Base-by-base conservation (phyloP, 2,888 invertebrate species). In the Pandemis corylana region DNA sequence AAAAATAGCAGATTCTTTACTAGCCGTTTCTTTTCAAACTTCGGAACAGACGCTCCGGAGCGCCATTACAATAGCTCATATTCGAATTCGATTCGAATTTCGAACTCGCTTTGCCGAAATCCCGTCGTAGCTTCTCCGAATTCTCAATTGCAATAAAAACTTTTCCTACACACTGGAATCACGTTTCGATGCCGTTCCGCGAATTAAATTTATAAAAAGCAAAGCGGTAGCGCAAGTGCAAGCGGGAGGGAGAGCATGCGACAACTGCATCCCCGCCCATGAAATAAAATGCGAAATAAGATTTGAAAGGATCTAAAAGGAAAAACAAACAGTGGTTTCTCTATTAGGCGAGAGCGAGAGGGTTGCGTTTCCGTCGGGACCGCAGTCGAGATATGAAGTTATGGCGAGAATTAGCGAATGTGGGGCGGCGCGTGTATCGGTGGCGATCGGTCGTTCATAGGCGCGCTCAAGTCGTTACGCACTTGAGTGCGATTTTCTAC, bases 181-280 rank as follows among this genome's bases (percentile, higher is more conserved):
- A 94, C 93, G 94, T 94, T 89, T 87, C 90, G 90, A 90, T 90
- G 91, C 85, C 88, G 90, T 93, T 94, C 94, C 89, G 90, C 91
- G 94, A 94, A 94, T 94, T 93, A 94, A 93, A 94, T 92, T 93
- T 93, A 92, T 92, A 94, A 94, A 93, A 93, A 93, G 94, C 84
- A 78, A 36, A 86, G 92, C 84, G 83, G 81, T 80, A 12, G 12
- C 46, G 81, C 82, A 78, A 78, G 82, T 80, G 83, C 80, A 90
- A 93, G 95, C 85, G 90, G 90, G 91, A 92, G 90, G 90, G 91
- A 92, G 88, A 92, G 90, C 94, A 94, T 95, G 95, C 95, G 95
- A 95, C 95, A 93, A 88, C 89, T 89, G 92, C 93, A 92, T 94
- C 91, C 93, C 92, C 95, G 95, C 95, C 95, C 94, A 70, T 87